Evolutionary conservation across 2,888 invertebrate species (phyloP).

Genomic region (Philaethria dido): DNA sequence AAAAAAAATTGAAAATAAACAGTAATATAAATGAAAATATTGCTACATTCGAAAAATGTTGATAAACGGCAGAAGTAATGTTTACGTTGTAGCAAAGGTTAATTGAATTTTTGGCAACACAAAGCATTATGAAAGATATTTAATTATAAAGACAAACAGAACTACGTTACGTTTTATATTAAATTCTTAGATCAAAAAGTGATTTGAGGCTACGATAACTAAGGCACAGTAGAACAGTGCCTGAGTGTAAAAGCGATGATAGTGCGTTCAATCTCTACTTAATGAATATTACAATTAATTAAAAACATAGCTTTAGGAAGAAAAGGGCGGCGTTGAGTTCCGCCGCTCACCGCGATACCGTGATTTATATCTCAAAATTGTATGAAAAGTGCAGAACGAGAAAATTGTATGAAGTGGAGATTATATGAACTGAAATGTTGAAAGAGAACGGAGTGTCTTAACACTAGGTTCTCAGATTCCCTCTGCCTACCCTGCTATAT

Average conservation of each 20-base stretch:
- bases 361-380: too few relatives aligned
- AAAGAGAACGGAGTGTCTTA: too few relatives aligned
- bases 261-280: background rate
- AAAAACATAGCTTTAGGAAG: too few relatives aligned
- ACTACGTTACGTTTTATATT: constrained; percentile 20
- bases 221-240: too few relatives aligned
- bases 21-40: background rate
- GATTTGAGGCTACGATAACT: background rate
- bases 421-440: too few relatives aligned
- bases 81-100: constrained; percentile 18
- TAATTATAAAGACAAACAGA: constrained; percentile 21
- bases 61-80: constrained; percentile 7
- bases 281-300: background rate
- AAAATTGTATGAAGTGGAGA: too few relatives aligned
- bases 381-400: too few relatives aligned
- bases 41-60: background rate
- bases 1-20: too few relatives aligned
- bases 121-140: constrained; percentile 19
- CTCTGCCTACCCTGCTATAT: too few relatives aligned
- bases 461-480: too few relatives aligned
- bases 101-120: constrained; percentile 25
- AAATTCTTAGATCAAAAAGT: background rate
- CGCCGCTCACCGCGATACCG: too few relatives aligned
- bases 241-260: background rate
- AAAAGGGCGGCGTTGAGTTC: too few relatives aligned